These are phyloP conservation scores for Lophotriccus pileatus DNA, from an alignment of 2,797 vertebrate genomes.

Conservation along the genomic window DNA sequence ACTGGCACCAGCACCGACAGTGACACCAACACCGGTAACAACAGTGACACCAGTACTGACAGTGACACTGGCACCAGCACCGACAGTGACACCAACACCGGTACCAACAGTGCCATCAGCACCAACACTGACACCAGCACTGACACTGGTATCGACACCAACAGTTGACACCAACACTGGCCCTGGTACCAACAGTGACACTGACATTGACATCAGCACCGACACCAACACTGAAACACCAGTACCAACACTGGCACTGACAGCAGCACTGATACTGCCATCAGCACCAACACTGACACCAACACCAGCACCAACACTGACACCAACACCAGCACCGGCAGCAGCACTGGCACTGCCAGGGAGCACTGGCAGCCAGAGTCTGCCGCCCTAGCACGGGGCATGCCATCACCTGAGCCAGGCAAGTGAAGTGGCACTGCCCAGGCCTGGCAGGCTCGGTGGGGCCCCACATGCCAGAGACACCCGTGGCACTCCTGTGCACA, in stretches of 20 bases:
- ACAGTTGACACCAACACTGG: neutral
- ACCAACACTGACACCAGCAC: too few relatives aligned
- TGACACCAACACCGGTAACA: neutral
- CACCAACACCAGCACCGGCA: rapidly evolving
- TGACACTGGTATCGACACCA: neutral
- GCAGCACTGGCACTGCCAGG: neutral
- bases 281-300: rapidly evolving
- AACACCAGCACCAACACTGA: rapidly evolving
- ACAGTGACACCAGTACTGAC: too few relatives aligned
- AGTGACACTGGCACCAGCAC: neutral
- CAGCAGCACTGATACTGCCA: rapidly evolving
- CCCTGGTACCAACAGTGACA: rapidly evolving
- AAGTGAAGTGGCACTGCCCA: rapidly evolving
- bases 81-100: neutral
- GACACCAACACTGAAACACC: neutral
- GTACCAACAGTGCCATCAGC: neutral
- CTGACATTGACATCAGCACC: neutral
- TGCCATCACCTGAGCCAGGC: neutral
- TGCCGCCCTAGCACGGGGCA: neutral
- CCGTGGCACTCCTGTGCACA: neutral
- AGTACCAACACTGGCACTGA: rapidly evolving
- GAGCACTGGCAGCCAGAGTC: too few relatives aligned
- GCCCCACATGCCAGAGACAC: neutral
- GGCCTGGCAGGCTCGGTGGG: neutral
- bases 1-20: too few relatives aligned